These are phyloP conservation scores for Trematomus bernacchii DNA, from an alignment of 2,797 vertebrate genomes.

Conservation along the genomic window DNA sequence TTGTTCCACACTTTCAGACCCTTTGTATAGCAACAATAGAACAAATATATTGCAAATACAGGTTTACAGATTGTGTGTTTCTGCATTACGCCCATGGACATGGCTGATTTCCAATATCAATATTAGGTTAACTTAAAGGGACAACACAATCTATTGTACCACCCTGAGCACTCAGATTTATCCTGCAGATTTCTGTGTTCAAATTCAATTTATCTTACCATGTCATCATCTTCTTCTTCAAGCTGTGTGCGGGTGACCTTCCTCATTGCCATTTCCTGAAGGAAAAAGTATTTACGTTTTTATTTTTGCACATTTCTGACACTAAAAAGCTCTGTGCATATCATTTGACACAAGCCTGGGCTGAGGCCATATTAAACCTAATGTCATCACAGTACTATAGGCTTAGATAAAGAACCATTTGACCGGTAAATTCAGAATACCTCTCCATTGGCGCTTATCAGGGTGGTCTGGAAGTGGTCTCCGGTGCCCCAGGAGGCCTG, in stretches of 20 bases:
- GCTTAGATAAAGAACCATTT: not conserved
- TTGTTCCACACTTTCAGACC: not conserved
- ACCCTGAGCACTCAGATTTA: not conserved
- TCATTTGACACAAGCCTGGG: not conserved
- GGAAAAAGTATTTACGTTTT: slow-evolving; percentile 26
- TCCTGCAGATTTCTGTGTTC: not conserved
- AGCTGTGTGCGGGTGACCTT: slow-evolving; percentile 90
- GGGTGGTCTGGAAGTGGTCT: slow-evolving; percentile 91
- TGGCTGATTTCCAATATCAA: not conserved
- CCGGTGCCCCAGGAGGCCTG: slow-evolving; percentile 94
- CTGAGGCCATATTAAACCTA: too few relatives aligned
- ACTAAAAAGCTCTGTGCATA: not conserved
- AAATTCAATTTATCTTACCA: slow-evolving; percentile 64
- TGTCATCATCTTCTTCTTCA: slow-evolving; percentile 89
- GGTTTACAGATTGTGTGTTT: not conserved
- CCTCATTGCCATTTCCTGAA: slow-evolving; percentile 94
- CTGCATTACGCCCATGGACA: not conserved
- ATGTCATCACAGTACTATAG: not conserved
- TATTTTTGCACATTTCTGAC: not conserved
- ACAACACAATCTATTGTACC: not conserved
- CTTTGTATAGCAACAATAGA: too few relatives aligned
- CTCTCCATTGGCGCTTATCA: slow-evolving; percentile 92
- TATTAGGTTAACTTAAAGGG: not conserved
- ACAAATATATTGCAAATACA: not conserved
- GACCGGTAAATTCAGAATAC: slow-evolving; percentile 65